Evolutionary conservation across 2,888 invertebrate genomes (phyloP), one percentile per base, ranked within the genome.

Genomic region (Pammene aurita): DNA sequence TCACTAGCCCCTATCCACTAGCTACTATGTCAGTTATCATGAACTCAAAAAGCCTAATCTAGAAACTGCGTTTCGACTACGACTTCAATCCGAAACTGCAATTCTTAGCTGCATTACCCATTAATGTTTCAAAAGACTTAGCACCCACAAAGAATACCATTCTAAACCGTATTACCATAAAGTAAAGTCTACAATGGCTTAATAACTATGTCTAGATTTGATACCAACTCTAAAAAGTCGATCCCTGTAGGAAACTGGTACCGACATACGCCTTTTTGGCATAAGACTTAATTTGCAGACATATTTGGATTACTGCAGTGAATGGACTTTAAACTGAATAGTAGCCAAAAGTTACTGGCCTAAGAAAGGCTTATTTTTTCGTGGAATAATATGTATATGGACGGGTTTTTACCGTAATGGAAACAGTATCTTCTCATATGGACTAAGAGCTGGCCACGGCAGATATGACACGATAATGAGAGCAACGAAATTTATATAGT

Each of bases 21-120:
- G n/a, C n/a, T n/a, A n/a, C n/a, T n/a, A n/a, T n/a, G n/a, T n/a
- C n/a, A n/a, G n/a, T n/a, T n/a, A n/a, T n/a, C n/a, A n/a, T n/a
- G n/a, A n/a, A 26, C 26, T 26, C 26, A 26, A 26, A 26, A 26
- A 4, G 26, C 26, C 26, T 4, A 50, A 50, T 18, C 50, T 18
- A 10, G 9, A 50, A 10, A 11, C 5, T 7, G 50, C 11, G 10
- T 6, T 41, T 41, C 16, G 16, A 16, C 38, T 16, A 56, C 14
- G 7, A 56, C 48, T 57, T 55, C 16, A 11, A 42, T 14, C 18
- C 56, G 34, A 56, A 63, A 67, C 56, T 63, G 56, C 56, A 63
- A 26, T 26, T 56, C 60, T 67, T 56, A 67, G 48, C 41, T 56
- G 56, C 42, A 67, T 63, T 67, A 34, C 55, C 60, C 54, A 67